Evolutionary conservation across 2,888 invertebrate species (phyloP), one percentile per base, ranked within the genome.

Genomic region (Callinectes sapidus): DNA sequence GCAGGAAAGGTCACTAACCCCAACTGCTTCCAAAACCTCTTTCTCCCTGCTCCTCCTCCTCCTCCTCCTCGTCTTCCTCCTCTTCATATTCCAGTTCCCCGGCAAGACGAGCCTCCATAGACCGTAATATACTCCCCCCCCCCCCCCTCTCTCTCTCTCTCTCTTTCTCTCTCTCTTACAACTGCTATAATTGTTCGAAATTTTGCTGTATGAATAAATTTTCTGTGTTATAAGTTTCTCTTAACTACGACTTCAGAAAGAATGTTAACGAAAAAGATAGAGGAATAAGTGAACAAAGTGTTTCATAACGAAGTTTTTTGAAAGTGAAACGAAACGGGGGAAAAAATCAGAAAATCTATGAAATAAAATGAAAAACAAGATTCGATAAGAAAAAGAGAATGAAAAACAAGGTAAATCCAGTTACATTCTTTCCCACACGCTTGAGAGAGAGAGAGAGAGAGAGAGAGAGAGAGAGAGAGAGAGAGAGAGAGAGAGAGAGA

Each of bases 401-500:
- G 14, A 3, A 61, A 18, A 61, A 18, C 18, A 61, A 61, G 23
- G 13, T 2, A 61, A 61, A 61, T 23, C 23, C 5, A 18, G 61
- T 23, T 61, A 23, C 61, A 61, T 61, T 61, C 61, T 61, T 61
- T 61, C 23, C 61, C 61, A 61, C 23, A 61, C 1, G 61, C 0
- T 10, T 18, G 61, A 61, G 61, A 61, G 61, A 61, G 61, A 55
- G 55, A 61, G 61, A 86, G 42, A 23, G 23, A 32, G 39, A 32
- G 87, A 39, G 87, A 39, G 48, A 87, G 39, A 39, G 87, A 87
- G 48, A 48, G 48, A 14, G n/a, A 13, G 23, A 87, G 87, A 87
- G 86, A 86, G 86, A 86, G 86, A 86, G 86, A 86, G 86, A 86
- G 86, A 86, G 86, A 86, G 61, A 61, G 61, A 61, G 61, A 61